These are phyloP conservation scores for Periophthalmodon schlosseri DNA, from an alignment of 2,113 vertebrate genomes.

Conservation along the genomic window DNA sequence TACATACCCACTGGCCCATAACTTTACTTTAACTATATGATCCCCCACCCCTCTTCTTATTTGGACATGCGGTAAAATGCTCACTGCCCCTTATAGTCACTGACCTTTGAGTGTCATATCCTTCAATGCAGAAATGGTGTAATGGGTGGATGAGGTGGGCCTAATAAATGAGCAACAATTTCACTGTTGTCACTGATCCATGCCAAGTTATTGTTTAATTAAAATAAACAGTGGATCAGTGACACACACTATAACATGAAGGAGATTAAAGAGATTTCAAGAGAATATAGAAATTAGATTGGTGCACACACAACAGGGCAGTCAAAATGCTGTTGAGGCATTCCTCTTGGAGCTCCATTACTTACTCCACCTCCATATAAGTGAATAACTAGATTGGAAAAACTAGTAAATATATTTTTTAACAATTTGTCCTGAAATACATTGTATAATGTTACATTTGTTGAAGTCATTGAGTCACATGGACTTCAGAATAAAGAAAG, in stretches of 20 bases:
- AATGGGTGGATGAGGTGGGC: conserved; percentile 9
- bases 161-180: conserved; percentile 48
- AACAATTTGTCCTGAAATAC: background rate
- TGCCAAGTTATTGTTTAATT: conserved; percentile 58
- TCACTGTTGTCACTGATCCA: conserved; percentile 54
- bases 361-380: background rate
- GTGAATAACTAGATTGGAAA: background rate
- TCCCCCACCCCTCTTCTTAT: background rate
- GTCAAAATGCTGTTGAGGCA: background rate
- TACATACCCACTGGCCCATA: background rate
- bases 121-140: conserved; percentile 8
- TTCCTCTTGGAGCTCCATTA: background rate
- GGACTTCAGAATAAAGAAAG: background rate
- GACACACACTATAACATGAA: background rate
- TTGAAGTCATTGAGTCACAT: background rate
- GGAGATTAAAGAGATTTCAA: background rate
- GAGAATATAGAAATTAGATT: background rate
- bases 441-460: too few relatives aligned
- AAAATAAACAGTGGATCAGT: background rate
- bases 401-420: background rate
- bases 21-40: background rate
- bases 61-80: conserved; percentile 10
- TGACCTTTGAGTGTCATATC: conserved; percentile 60
- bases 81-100: conserved; percentile 1
- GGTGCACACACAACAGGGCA: background rate